Base-by-base conservation (phyloP, 2,113 vertebrate species). In the Microcebus jonahi region DNA sequence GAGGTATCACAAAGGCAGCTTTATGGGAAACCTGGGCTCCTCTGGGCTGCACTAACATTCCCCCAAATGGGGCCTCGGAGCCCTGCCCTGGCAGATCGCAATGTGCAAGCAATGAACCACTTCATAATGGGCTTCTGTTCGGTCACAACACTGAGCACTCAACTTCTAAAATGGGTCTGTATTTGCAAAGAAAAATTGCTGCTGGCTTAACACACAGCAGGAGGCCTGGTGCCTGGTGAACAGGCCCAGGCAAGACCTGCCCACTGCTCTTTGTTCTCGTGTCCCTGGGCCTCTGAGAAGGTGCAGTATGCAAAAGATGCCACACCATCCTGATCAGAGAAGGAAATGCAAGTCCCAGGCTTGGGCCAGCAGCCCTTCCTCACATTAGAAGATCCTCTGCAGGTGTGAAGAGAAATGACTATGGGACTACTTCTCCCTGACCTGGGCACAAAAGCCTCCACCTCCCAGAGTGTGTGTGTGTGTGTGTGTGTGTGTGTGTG, bases 131-230 rank as follows among this genome's bases (percentile, higher is more conserved):
- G 85, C 70, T 95, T 96, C 91, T 95, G 68, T 15, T 85, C 65
- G 0, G 75, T 65, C 80, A 73, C 75, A 79, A 34, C 39, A 34
- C n/a, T 11, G 42, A 84, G 61, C 53, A 2, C 80, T 79, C 4
- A 0, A 57, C 85, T 97, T 88, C 73, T 75, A 73, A 95, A 90
- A 59, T 23, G 53, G 18, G 63, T 75, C 82, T 92, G 67, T 82
- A 34, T 91, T 93, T 95, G 68, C 81, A 94, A 92, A 94, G 84
- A 77, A 91, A 94, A 89, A 94, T 5, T 45, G 39, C 45, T 79
- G 20, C 36, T 83, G 55, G 68, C 63, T 94, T 55, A 85, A 79
- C 61, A 70, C 23, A 57, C 25, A 25, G 36, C 63, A 27, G 50
- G 68, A 89, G 57, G 8, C 39, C 20, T 23, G 5, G 23, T 21